Base-by-base conservation (phyloP, 2,113 vertebrate species). In the Sula dactylatra region DNA sequence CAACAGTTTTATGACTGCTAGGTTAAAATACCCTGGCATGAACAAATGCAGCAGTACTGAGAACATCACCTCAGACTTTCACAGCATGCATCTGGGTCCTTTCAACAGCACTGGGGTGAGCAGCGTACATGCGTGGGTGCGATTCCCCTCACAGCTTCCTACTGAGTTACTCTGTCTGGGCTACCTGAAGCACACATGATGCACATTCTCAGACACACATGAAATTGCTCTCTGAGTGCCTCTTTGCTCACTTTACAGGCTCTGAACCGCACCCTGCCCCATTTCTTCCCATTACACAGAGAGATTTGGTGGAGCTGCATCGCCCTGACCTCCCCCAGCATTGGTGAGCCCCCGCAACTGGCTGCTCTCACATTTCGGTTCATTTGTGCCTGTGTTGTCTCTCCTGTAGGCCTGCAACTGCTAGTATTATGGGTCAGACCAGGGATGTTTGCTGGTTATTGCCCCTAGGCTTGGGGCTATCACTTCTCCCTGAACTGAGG, bases 121-220 rank as follows among this genome's bases (percentile, higher is more conserved):
- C 0, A 0, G 52, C 4, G 1, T 4, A 34, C n/a, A 21, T 0
- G 0, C 3, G 9, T 1, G 18, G 10, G 31, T 19, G 31, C 1
- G 3, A 44, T 55, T 45, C 55, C 36, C 32, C 72, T 47, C 0
- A 0, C 31, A 77, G 45, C 69, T 58, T 66, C 80, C 44, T 31
- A 11, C 21, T 7, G 26, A 59, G 31, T 29, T 61, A n/a, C 66
- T 65, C 52, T 24, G 19, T 2, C 50, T 34, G 36, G 13, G 13
- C 17, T 38, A 65, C 16, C 27, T 54, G 78, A 89, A 79, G 74
- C 62, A 87, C 40, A 42, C 29, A 6, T 1, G 7, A n/a, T 52
- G 42, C 42, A 72, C 10, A 3, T 29, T 84, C 70, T 82, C 58
- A 86, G 11, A 64, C 15, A 64, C 0, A 2, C 44, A 34, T 9